phyloP scores from a whole-genome alignment of 2,888 invertebrate species.

The Tinea semifulvella region DNA sequence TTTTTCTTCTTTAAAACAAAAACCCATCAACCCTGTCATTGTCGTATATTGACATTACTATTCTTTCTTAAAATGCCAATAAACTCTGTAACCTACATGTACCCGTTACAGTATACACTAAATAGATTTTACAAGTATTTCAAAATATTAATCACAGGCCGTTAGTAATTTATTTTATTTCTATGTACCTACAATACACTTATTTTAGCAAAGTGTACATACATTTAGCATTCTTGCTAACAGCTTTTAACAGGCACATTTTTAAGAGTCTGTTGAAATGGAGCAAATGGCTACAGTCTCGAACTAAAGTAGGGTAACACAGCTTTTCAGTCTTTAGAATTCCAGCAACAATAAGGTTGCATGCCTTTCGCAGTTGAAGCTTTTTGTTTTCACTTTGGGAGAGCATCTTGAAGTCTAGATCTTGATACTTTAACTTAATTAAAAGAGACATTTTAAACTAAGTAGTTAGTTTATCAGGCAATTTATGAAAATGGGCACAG shows the following conservation, averaged over 20 bases:
- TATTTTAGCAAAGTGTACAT: background rate
- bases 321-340: conserved; percentile 11
- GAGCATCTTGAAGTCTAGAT: background rate
- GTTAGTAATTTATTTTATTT: background rate
- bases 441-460: conserved; percentile 2
- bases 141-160: too few relatives aligned
- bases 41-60: too few relatives aligned
- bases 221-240: background rate
- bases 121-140: too few relatives aligned
- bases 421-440: background rate
- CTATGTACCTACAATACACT: background rate
- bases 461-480: too few relatives aligned
- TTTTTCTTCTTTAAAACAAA: too few relatives aligned
- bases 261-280: conserved; percentile 10
- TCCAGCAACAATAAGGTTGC: conserved; percentile 10
- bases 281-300: conserved; percentile 10
- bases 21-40: too few relatives aligned
- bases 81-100: too few relatives aligned
- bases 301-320: conserved; percentile 13
- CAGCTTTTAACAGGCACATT: conserved; percentile 13
- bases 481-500: too few relatives aligned
- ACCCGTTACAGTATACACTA: too few relatives aligned
- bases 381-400: conserved; percentile 4
- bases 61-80: too few relatives aligned
- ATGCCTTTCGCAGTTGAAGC: conserved; percentile 9